A percentile compares a stretch with the other conserved stretches of the same genome.
phyloP scores from a whole-genome alignment of 2,113 vertebrate species.

The Dryoscopus gambensis region DNA sequence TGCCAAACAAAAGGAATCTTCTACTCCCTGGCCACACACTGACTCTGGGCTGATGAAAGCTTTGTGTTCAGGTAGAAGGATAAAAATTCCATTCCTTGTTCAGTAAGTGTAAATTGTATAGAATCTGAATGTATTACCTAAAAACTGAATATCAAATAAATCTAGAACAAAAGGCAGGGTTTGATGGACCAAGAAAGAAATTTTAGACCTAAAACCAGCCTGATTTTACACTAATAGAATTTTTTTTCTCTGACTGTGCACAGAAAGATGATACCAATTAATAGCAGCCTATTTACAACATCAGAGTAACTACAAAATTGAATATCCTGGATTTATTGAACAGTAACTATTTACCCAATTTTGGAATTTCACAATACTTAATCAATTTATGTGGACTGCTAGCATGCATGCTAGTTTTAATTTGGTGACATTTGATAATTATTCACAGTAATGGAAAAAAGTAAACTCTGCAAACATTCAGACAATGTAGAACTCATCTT shows the following conservation, averaged over 20 bases:
- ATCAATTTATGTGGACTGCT: neutral
- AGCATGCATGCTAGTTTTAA: neutral
- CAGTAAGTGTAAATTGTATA: neutral
- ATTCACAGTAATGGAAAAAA: neutral
- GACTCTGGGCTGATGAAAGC: neutral
- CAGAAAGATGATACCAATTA: neutral
- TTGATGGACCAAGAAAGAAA: neutral
- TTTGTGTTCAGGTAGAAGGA: neutral
- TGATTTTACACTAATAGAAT: neutral
- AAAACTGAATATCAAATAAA: neutral
- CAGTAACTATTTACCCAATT: neutral
- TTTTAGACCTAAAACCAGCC: neutral
- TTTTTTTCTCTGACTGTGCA: neutral
- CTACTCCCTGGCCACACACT: fast-evolving
- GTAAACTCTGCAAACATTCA: neutral
- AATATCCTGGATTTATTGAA: neutral
- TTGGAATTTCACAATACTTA: neutral
- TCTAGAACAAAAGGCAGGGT: neutral
- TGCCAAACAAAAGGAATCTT: neutral
- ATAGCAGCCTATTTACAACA: neutral
- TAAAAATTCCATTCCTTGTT: neutral
- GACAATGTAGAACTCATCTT: neutral
- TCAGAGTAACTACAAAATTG: neutral
- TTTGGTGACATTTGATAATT: neutral
- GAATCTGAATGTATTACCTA: neutral